Evolutionary conservation across 2,888 invertebrate genomes (phyloP).

Genomic region (Oxyteleia sp.): DNA sequence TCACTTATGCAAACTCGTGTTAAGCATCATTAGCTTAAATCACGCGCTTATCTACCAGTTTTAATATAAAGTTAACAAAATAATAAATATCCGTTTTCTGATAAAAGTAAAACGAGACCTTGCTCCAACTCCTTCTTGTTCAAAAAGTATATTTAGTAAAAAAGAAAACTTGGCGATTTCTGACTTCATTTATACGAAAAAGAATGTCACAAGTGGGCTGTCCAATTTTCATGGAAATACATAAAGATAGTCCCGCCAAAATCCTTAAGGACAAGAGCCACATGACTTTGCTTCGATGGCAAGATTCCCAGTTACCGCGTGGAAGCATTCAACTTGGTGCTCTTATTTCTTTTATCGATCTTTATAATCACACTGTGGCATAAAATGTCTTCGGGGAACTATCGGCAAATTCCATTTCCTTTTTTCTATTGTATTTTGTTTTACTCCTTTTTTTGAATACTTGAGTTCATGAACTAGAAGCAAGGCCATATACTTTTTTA

Average conservation of each 20-base stretch:
- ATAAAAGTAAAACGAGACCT: not conserved
- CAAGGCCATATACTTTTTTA: too few relatives aligned
- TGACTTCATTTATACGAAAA: conserved; percentile 22
- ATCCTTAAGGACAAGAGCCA: conserved; percentile 36
- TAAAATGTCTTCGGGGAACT: conserved; percentile 38
- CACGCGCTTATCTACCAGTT: conserved; percentile 18
- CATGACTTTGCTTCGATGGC: conserved; percentile 46
- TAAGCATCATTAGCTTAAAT: conserved; percentile 40
- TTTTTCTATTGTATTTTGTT: too few relatives aligned
- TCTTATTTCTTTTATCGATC: conserved; percentile 57
- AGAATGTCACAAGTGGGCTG: conserved; percentile 18
- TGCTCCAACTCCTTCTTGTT: too few relatives aligned
- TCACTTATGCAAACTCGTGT: conserved; percentile 53
- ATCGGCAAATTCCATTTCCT: too few relatives aligned
- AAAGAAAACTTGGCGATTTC: too few relatives aligned
- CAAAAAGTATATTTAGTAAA: not conserved
- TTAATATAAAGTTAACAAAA: conserved; percentile 56
- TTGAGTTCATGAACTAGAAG: too few relatives aligned
- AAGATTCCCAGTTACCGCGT: conserved; percentile 44
- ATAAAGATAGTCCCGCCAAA: conserved; percentile 33
- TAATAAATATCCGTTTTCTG: conserved; percentile 2
- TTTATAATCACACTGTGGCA: conserved; percentile 50
- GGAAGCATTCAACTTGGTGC: conserved; percentile 12
- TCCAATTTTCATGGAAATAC: conserved; percentile 31
- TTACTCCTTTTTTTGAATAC: too few relatives aligned